Percentiles rank a stretch among this genome's conserved stretches.
These are phyloP conservation scores for Ploceus nigricollis DNA, from an alignment of 2,113 vertebrate species.

Conservation along the genomic window DNA sequence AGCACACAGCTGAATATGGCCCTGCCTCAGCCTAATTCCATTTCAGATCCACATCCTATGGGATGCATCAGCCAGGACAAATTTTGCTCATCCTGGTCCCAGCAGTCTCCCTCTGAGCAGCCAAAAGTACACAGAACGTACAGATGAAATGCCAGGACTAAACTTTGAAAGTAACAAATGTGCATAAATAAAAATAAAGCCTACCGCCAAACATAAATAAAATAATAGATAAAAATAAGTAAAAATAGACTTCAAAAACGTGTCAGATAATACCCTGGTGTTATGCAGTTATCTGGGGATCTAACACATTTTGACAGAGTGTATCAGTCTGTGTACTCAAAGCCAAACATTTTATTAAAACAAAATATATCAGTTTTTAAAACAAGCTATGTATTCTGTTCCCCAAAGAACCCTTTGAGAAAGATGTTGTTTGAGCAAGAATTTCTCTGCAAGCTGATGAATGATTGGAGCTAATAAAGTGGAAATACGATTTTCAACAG, in stretches of 20 bases:
- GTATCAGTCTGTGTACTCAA: constrained; percentile 47
- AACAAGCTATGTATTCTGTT: constrained; percentile 43
- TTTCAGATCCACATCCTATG: accelerated
- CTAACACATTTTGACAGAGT: constrained; percentile 66
- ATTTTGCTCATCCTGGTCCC: neutral
- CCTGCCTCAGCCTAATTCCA: neutral
- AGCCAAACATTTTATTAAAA: constrained; percentile 68
- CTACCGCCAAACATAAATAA: constrained; percentile 35
- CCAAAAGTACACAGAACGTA: neutral
- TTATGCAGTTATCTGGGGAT: constrained; percentile 54
- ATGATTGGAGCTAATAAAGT: constrained; percentile 54
- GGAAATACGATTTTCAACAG: constrained; percentile 58
- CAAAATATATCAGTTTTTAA: constrained; percentile 65
- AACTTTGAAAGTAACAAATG: constrained; percentile 14
- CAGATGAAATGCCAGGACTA: neutral
- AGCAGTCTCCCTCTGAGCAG: neutral
- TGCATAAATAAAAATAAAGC: constrained; percentile 42
- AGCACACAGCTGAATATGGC: neutral
- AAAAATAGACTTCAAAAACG: constrained; percentile 54
- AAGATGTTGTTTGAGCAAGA: constrained; percentile 22
- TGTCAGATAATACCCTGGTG: constrained; percentile 58
- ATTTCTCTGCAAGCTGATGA: constrained; percentile 44
- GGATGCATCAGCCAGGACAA: neutral
- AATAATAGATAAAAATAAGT: constrained; percentile 53
- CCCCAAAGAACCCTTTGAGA: constrained; percentile 31